phyloP scores from a whole-genome alignment of 2,113 vertebrate species.

The Caloenas nicobarica region DNA sequence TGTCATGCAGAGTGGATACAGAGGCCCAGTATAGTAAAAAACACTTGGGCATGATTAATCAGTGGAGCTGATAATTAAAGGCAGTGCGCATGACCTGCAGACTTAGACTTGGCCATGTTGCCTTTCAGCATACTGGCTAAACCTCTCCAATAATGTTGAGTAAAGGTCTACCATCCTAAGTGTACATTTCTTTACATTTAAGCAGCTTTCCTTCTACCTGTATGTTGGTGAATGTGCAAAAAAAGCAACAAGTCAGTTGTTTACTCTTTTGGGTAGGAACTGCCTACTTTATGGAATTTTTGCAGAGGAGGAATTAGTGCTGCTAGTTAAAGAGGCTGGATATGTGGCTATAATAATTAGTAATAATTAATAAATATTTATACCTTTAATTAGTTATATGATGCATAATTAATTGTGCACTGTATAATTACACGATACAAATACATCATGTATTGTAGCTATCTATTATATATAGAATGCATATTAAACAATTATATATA shows the following conservation, averaged over 20 bases:
- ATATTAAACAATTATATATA: neutral
- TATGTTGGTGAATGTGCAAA: accelerated
- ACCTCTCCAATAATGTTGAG: neutral
- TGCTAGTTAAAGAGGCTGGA: neutral
- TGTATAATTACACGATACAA: neutral
- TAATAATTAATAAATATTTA: neutral
- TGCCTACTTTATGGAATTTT: neutral
- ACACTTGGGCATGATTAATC: neutral
- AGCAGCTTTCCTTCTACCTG: neutral
- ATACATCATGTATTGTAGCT: neutral
- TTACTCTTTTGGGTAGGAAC: neutral
- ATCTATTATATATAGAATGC: neutral
- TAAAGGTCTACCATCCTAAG: neutral
- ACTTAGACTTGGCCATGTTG: neutral
- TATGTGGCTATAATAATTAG: neutral
- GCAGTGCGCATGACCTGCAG: neutral
- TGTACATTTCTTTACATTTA: neutral
- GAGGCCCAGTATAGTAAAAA: neutral
- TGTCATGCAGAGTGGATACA: neutral
- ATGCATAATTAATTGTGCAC: neutral
- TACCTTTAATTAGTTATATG: neutral
- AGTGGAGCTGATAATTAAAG: neutral
- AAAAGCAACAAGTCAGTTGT: accelerated
- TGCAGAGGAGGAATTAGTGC: neutral
- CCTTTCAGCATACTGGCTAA: neutral